Evolutionary conservation across 2,888 invertebrate species (phyloP).

Genomic region (Megalurothrips usitatus): DNA sequence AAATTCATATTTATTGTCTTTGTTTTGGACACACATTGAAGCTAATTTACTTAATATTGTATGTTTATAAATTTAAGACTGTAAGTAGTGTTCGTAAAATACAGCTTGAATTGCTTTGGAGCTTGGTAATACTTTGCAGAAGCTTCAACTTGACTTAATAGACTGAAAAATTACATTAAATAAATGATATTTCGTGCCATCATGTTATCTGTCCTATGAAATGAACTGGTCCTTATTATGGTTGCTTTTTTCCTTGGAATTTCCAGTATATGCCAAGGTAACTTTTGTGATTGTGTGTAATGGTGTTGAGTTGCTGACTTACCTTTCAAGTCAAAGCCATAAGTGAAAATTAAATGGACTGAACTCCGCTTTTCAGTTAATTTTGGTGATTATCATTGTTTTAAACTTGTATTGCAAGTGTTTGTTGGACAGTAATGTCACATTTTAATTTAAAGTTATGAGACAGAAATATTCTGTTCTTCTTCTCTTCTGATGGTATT

Average conservation of each 20-base stretch:
- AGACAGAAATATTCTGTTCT: not conserved
- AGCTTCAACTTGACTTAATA: not conserved
- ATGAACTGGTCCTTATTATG: not conserved
- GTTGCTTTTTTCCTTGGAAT: not conserved
- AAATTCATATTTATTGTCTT: not conserved
- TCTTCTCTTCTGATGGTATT: not conserved
- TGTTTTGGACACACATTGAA: no score
- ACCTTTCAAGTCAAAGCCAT: not conserved
- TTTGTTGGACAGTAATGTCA: not conserved
- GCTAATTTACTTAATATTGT: no score
- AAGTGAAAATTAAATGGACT: not conserved
- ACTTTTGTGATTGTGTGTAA: not conserved
- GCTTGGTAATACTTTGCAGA: not conserved
- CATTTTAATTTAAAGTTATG: not conserved
- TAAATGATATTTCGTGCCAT: not conserved
- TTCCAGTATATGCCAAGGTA: not conserved
- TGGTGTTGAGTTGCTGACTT: not conserved
- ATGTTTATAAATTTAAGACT: not conserved
- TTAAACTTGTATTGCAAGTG: not conserved
- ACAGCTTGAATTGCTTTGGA: conserved; percentile 27
- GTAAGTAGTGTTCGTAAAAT: not conserved
- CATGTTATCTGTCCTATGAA: not conserved
- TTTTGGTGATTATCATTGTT: not conserved
- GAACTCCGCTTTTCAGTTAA: not conserved
- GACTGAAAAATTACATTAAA: conserved; percentile 1